Evolutionary conservation across 2,888 invertebrate species (phyloP), one percentile per base, ranked within the genome.

Genomic region (Ophion ventricosus): DNA sequence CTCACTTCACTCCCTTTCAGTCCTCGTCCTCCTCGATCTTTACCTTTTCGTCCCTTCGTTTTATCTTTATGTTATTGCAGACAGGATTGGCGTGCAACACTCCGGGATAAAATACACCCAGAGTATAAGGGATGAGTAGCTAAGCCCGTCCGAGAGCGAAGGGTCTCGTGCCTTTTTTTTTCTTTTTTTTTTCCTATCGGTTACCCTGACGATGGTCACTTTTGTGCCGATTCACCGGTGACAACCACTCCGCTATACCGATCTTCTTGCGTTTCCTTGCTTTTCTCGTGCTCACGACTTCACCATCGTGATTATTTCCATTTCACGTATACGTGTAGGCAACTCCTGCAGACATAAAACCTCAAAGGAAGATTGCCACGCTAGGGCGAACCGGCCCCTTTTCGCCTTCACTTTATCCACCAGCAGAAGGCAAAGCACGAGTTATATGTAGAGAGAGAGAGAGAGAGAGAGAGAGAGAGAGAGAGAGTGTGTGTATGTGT

Each of bases 171-270:
- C 74, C 85, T 87, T 87, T 26, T 83, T 85, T 77, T 79, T 85
- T 82, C 85, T 87, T 87, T 26, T 83, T 85, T 77, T 79, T 85
- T 82, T 83, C 83, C 86, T 90, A 90, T 90, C 91, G 89, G 88
- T 91, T 88, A 88, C 88, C 87, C 88, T 81, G 87, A 84, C 86
- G 91, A 91, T 91, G 92, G 91, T 91, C 92, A 92, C 91, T 92
- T 92, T 90, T 90, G 90, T 90, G 89, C 88, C 87, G 84, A 86
- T 87, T 84, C 84, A 76, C 78, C 79, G 82, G 72, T 83, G 82
- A 80, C 86, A 82, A 73, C 78, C 73, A 67, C 72, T 75, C 80
- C 81, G 64, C 54, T 61, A 25, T 70, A 82, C 80, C 86, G 85
- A 88, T 89, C 88, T 84, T 49, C 83, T 35, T 49, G 67, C 84